These are phyloP conservation scores for Chorisops tibialis DNA, from an alignment of 2,888 invertebrate species.

Conservation along the genomic window DNA sequence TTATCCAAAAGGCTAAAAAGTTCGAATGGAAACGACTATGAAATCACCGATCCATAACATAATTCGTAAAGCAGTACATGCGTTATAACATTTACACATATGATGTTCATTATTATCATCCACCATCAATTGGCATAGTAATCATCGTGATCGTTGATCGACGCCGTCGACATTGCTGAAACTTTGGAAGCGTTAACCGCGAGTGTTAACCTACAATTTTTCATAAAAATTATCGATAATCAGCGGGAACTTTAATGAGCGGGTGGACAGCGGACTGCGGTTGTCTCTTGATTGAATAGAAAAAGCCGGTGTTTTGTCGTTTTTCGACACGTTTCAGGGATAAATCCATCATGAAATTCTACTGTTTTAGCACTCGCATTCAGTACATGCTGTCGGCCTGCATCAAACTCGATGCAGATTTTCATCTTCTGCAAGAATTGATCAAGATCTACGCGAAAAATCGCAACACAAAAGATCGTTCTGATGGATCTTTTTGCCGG, in stretches of 20 bases:
- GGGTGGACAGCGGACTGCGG: not conserved
- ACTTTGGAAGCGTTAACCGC: conserved; percentile 4
- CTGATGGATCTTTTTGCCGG: not conserved
- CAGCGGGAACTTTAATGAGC: conserved; percentile 12
- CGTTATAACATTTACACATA: conserved; percentile 9
- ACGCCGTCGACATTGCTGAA: conserved; percentile 7
- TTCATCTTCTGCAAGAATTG: not conserved
- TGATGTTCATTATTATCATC: conserved; percentile 13
- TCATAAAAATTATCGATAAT: conserved; percentile 12
- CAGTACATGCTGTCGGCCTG: not conserved
- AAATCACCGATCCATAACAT: conserved; percentile 15
- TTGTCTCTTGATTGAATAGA: too few relatives aligned
- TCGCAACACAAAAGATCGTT: not conserved
- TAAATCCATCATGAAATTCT: conserved; percentile 1
- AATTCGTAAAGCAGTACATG: not conserved
- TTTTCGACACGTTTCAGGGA: not conserved
- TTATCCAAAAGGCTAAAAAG: not conserved
- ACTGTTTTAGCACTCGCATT: not conserved
- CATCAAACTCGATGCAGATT: not conserved
- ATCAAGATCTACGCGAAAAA: not conserved
- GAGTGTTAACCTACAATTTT: conserved; percentile 31
- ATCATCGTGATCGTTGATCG: conserved; percentile 3
- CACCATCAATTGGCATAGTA: not conserved
- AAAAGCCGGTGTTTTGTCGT: too few relatives aligned
- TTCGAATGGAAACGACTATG: conserved; percentile 2